Base-by-base conservation (phyloP, 2,888 invertebrate genomes). In the Lutraria lutraria region DNA sequence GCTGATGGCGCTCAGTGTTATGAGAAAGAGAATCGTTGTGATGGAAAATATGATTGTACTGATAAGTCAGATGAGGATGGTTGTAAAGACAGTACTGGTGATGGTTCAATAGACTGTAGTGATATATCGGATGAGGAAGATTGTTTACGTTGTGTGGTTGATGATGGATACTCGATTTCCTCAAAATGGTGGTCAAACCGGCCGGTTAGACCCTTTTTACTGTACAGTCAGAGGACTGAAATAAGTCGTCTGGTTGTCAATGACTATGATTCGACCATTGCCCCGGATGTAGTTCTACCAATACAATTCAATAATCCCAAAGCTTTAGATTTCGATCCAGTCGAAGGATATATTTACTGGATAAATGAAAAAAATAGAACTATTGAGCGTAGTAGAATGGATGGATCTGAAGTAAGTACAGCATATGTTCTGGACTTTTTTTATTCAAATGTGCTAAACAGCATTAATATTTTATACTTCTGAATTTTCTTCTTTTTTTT, bases 301-400 rank as follows among this genome's bases (percentile, higher is more conserved):
- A 97, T 99, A 81, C 98, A 98, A 89, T 97, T 99, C 56, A 98
- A 98, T 95, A 98, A 98, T 97, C 98, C 98, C 16, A 98, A 98
- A 93, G 98, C 98, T 0, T 98, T 99, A 54, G 98, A 98, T 96
- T 99, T 98, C 96, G 99, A 99, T 97, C 98, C 98, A 0, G 97
- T 98, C 76, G 97, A 98, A 15, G 97, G 98, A 92, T 97, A 97
- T 93, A 96, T 98, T 68, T 98, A 98, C 96, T 98, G 98, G 98
- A 98, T 98, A 95, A 97, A 98, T 15, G 92, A 91, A 12, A 83
- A 85, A 63, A 81, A 16, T 31, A 97, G 97, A 94, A 98, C 98
- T 21, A 99, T 99, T 94, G 98, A 98, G 83, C 97, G 98, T 89
- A 98, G 98, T 0, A 97, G 97, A 88, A 97, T 98, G 13, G 98